Evolutionary conservation across 1,140 invertebrate genomes (phyloP).

Genomic region (Schmidtea mediterranea): DNA sequence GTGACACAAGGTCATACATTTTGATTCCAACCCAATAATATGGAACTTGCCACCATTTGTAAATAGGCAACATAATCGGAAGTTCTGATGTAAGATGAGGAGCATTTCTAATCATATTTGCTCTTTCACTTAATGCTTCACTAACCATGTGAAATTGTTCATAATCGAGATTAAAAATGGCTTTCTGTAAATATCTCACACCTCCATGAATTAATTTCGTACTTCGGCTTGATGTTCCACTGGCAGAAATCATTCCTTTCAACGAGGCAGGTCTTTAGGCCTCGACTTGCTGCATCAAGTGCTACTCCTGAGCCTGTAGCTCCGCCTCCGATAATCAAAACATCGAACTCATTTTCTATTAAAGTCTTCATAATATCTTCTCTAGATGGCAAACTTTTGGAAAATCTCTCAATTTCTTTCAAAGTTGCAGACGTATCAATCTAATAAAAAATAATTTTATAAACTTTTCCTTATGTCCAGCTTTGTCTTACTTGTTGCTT

Average conservation of each 20-base stretch:
- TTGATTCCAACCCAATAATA: conserved; percentile 98
- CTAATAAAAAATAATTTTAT: too few relatives aligned
- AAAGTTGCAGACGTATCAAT: too few relatives aligned
- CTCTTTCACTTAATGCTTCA: conserved; percentile 75
- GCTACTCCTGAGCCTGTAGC: conserved; percentile 24
- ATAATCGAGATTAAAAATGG: conserved; percentile 65
- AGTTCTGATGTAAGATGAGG: conserved; percentile 82
- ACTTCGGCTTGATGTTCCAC: conserved; percentile 68
- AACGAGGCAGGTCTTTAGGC: conserved; percentile 74
- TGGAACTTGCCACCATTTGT: conserved; percentile 90
- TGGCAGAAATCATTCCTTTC: conserved; percentile 89
- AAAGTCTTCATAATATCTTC: conserved; percentile 2
- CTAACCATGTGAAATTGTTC: conserved; percentile 31
- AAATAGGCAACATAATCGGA: conserved; percentile 91
- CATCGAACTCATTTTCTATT: conserved; percentile 42
- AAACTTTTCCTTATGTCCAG: too few relatives aligned
- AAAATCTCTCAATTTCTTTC: too few relatives aligned
- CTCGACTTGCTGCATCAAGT: conserved; percentile 29
- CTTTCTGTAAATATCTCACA: conserved; percentile 84
- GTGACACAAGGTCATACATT: conserved; percentile 85
- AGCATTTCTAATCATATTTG: conserved; percentile 69
- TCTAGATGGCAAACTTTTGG: too few relatives aligned
- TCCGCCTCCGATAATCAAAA: conserved; percentile 57
- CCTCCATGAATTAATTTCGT: conserved; percentile 98
- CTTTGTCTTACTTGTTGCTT: background rate